Percentiles rank a stretch among this genome's conserved stretches.
Conservation (phyloP, 92 coral and sea anemone species). For the Plumapathes pennacea region DNA sequence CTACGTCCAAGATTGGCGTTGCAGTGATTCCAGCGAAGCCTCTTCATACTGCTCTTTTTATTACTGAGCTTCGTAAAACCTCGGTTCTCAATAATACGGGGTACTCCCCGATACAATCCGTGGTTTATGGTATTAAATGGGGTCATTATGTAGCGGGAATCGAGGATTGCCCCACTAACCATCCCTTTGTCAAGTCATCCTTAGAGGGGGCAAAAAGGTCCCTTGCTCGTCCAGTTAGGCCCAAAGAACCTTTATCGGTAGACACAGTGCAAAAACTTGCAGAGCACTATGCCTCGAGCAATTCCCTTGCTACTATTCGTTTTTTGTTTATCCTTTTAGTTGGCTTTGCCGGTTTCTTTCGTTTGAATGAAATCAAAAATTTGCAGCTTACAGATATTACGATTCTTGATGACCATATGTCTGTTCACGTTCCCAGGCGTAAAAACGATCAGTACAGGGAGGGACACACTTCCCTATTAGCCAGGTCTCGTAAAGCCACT, state of each 20-base stretch:
- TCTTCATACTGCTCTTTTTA: slow-evolving; percentile 17
- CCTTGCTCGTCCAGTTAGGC: slow-evolving; percentile 40
- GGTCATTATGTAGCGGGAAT: slow-evolving; percentile 42
- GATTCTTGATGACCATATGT: slow-evolving; percentile 23
- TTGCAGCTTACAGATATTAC: slow-evolving; percentile 37
- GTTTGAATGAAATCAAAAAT: no score
- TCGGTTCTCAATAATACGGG: slow-evolving; percentile 1
- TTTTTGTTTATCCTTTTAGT: no score
- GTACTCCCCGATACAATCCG: neutral
- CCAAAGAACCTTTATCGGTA: slow-evolving; percentile 53
- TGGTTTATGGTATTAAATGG: slow-evolving; percentile 29
- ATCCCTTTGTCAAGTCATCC: slow-evolving; percentile 40
- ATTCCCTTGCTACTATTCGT: no score
- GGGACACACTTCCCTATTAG: slow-evolving; percentile 43
- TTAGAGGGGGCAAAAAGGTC: slow-evolving; percentile 53
- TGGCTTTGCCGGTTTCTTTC: no score
- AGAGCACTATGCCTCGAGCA: no score
- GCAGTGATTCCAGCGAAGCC: slow-evolving; percentile 29
- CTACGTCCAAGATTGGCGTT: slow-evolving; percentile 10
- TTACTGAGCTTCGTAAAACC: slow-evolving; percentile 2
- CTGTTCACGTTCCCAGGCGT: slow-evolving; percentile 21
- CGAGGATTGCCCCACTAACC: slow-evolving; percentile 34
- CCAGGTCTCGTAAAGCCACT: slow-evolving; percentile 10
- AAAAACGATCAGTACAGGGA: slow-evolving; percentile 63
- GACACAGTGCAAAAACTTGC: slow-evolving; percentile 24